Percentiles rank a stretch among this genome's conserved stretches.
Conservation (phyloP, 1,140 invertebrate genomes). For the Anthonomus grandis region DNA sequence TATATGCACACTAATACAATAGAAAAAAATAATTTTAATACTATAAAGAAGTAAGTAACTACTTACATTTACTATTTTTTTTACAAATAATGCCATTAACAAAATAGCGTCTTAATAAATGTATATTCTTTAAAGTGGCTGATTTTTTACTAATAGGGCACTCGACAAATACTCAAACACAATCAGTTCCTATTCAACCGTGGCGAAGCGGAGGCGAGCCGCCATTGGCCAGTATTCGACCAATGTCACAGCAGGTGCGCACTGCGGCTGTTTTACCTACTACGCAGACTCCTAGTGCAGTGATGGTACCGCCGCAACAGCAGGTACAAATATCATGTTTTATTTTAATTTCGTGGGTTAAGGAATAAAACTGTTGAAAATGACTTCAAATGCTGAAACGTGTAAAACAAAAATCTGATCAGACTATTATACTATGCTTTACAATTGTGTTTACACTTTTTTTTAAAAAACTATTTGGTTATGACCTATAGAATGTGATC, state of each 20-base stretch:
- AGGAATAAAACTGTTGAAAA: no score
- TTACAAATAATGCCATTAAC: no score
- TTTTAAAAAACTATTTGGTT: background rate
- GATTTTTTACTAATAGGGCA: conserved; percentile 40
- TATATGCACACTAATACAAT: no score
- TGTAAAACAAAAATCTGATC: no score
- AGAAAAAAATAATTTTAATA: no score
- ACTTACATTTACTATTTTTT: no score
- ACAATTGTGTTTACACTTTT: no score
- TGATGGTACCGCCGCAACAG: conserved; percentile 62
- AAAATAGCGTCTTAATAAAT: no score
- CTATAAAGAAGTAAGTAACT: no score
- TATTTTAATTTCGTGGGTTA: background rate
- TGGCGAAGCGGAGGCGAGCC: conserved; percentile 66
- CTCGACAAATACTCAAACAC: conserved; percentile 48
- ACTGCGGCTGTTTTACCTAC: conserved; percentile 79
- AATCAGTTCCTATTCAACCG: conserved; percentile 57
- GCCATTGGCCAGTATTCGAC: conserved; percentile 85
- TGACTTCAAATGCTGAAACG: background rate
- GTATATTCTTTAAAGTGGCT: no score
- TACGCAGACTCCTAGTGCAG: conserved; percentile 51
- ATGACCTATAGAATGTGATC: background rate
- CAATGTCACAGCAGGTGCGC: conserved; percentile 73
- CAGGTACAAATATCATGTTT: conserved; percentile 43
- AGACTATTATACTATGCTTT: no score